Evolutionary conservation across 2,797 vertebrate species (phyloP).

Genomic region (Manis javanica): DNA sequence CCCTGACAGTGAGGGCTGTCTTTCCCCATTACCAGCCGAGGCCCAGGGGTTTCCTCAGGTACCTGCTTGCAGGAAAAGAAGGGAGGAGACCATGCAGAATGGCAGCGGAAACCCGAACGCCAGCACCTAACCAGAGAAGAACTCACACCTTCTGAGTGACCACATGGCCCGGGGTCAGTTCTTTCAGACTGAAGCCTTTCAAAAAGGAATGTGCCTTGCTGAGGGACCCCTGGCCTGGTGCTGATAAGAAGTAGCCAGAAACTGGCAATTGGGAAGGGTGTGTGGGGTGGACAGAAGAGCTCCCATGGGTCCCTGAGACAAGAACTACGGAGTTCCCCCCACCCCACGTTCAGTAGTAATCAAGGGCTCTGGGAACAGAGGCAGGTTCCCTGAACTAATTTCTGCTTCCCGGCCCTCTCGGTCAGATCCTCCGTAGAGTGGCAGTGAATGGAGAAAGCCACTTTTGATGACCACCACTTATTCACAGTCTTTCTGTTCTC

Average conservation of each 20-base stretch:
- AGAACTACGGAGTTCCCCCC: rapidly evolving
- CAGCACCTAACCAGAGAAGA: background rate
- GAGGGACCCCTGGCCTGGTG: background rate
- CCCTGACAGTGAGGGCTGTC: background rate
- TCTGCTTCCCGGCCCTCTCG: background rate
- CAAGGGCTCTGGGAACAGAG: background rate
- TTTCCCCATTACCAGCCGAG: background rate
- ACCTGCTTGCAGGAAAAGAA: background rate
- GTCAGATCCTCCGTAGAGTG: background rate
- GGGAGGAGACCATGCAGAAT: background rate
- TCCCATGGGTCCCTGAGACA: background rate
- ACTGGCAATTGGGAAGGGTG: background rate
- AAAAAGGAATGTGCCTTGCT: background rate
- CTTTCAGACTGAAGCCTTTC: background rate
- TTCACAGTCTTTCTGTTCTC: background rate
- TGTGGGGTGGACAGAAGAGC: background rate
- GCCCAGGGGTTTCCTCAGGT: background rate
- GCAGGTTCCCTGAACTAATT: background rate
- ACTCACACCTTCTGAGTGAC: background rate
- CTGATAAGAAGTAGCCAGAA: background rate
- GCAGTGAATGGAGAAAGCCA: background rate
- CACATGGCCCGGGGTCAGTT: background rate
- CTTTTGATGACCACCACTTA: background rate
- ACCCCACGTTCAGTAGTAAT: rapidly evolving
- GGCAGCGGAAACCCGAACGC: background rate